Evolutionary conservation across 2,113 vertebrate genomes (phyloP), one percentile per base, ranked within the genome.

Genomic region (Alectura lathami): DNA sequence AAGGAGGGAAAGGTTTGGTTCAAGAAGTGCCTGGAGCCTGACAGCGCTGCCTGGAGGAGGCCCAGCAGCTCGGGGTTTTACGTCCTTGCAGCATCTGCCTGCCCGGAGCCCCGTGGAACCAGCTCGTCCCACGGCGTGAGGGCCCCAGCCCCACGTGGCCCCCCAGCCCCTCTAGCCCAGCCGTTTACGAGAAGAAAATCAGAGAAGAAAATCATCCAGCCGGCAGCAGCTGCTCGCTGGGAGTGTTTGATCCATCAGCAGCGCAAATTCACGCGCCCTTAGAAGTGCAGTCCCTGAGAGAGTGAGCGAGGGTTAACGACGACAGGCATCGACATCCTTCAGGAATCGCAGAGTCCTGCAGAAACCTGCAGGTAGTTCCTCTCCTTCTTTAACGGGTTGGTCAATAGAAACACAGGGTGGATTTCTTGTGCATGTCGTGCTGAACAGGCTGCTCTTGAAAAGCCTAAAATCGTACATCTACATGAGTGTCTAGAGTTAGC

Each of bases 131-230:
- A 9, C 24, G 18, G 51, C 3, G 9, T 17, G 51, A 27, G 29
- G 29, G 51, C 34, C 16, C 0, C 0, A 53, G n/a, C 38, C 42
- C 30, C 9, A 17, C 36, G 42, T 11, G 1, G 16, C 3, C 2
- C 40, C 8, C 0, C 3, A 18, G 34, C n/a, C n/a, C n/a, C n/a
- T n/a, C n/a, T n/a, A n/a, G n/a, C n/a, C n/a, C n/a, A n/a, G 68
- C 48, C 24, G 1, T 14, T 10, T 16, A 11, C 14, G 20, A 63
- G 13, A 62, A 32, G 7, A 7, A 29, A 54, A 38, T 43, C 15
- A 53, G n/a, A n/a, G n/a, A n/a, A n/a, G n/a, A n/a, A 38, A 40
- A 69, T 16, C 32, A 43, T 14, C 40, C 26, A 13, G 15, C 67
- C 17, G 78, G 27, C 53, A 62, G 7, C 1, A 20, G 13, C 23